These are phyloP conservation scores for Pseudopleuronectes americanus DNA, from an alignment of 2,797 vertebrate genomes.

Conservation along the genomic window DNA sequence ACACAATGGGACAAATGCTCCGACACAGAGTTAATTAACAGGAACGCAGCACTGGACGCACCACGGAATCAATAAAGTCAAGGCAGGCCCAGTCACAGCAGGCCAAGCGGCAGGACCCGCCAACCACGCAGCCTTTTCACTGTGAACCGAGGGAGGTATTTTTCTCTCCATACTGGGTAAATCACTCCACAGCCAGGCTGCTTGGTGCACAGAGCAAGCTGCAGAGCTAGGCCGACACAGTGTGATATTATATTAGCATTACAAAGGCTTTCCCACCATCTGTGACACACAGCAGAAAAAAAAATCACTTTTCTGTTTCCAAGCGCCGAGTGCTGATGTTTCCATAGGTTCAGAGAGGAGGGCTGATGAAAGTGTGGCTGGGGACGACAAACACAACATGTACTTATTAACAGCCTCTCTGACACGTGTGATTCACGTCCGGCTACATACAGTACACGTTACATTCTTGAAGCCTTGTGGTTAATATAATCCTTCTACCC, in stretches of 20 bases:
- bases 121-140: conserved; percentile 80
- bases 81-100: conserved; percentile 72
- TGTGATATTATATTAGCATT: conserved; percentile 89
- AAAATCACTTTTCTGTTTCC: conserved; percentile 79
- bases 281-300: conserved; percentile 77
- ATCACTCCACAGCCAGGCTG: conserved; percentile 80
- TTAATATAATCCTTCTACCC: conserved; percentile 44
- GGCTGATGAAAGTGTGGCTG: conserved; percentile 60
- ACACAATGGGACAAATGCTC: conserved; percentile 68
- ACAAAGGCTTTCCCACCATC: conserved; percentile 87
- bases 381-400: conserved; percentile 63
- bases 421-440: conserved; percentile 55
- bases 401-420: conserved; percentile 60
- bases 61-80: conserved; percentile 75
- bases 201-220: conserved; percentile 76
- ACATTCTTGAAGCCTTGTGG: conserved; percentile 19
- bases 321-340: conserved; percentile 75
- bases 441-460: not conserved
- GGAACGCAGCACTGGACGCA: conserved; percentile 62
- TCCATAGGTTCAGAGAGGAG: conserved; percentile 77
- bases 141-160: conserved; percentile 78
- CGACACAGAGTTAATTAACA: conserved; percentile 80
- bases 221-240: conserved; percentile 82
- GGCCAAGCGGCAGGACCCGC: conserved; percentile 70
- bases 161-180: conserved; percentile 81